Base-by-base conservation (phyloP, 2,113 vertebrate genomes). In the Caranx ignobilis region DNA sequence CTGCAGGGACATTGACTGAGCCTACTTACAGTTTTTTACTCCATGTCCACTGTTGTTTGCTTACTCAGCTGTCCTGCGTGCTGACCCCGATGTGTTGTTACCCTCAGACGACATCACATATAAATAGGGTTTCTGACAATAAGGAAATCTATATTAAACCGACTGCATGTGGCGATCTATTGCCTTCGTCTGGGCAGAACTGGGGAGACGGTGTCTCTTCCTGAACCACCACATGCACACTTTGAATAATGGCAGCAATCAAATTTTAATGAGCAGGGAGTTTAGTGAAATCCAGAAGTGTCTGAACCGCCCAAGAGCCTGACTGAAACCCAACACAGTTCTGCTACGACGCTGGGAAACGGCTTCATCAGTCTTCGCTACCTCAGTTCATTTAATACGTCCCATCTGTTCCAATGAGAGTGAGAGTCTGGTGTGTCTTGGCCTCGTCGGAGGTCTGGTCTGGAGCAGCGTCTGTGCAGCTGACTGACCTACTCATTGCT, bases 401-500 rank as follows among this genome's bases (percentile, higher is more conserved):
- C 77, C 62, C 83, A 84, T 87, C 64, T 86, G 85, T 82, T 84
- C 31, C 15, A 32, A 39, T 66, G 65, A 50, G 60, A 54, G 50
- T 1, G 73, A 15, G 65, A 67, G 81, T 75, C 74, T 86, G 76
- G 67, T 78, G 78, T 79, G 73, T 75, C 66, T 88, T 84, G 90
- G 80, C 85, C 35, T 72, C 26, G 8, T 59, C 43, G 2, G 54
- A 69, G 79, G 63, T 37, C 52, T 21, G 19, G 21, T 37, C 52
- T 21, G 19, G 21, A 81, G 55, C 59, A 67, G 41, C 9, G 34
- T 73, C 77, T 74, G 78, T 82, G 56, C 71, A 83, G 84, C 63
- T 50, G 66, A 63, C 66, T 76, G 84, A 79, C 78, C 83, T 43
- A 45, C 68, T 75, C 75, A 35, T 77, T 87, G 88, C 81, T 89